Percentiles rank a stretch among this genome's conserved stretches.
Conservation (phyloP, 2,797 vertebrate genomes). For the Protonibea diacanthus region DNA sequence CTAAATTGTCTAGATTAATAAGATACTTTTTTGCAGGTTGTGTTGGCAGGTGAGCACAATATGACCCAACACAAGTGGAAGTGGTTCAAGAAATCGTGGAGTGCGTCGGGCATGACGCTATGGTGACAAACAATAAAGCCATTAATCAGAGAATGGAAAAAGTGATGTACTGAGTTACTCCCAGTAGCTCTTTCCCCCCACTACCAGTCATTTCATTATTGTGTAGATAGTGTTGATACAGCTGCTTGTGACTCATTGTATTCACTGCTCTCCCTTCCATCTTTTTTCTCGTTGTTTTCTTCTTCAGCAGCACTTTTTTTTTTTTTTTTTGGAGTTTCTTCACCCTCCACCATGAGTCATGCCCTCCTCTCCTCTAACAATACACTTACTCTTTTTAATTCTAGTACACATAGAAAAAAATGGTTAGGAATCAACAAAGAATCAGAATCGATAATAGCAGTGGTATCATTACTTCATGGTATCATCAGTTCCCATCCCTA, state of each 20-base stretch:
- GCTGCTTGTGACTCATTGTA: conserved; percentile 55
- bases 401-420: background rate
- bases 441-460: too few relatives aligned
- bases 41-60: background rate
- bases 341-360: background rate
- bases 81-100: conserved; percentile 9
- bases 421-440: too few relatives aligned
- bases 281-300: conserved; percentile 13
- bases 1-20: background rate
- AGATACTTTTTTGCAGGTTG: background rate
- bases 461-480: too few relatives aligned
- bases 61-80: conserved; percentile 19
- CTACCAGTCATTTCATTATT: conserved; percentile 43
- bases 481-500: too few relatives aligned
- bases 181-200: conserved; percentile 26
- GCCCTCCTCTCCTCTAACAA: background rate
- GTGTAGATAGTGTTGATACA: conserved; percentile 50
- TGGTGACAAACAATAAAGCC: conserved; percentile 34
- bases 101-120: conserved; percentile 8
- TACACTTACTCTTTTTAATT: conserved; percentile 7
- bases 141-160: conserved; percentile 56
- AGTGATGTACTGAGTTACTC: conserved; percentile 36
- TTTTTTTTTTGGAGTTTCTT: background rate
- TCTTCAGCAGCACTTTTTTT: conserved; percentile 4
- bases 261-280: conserved; percentile 24